Evolutionary conservation across 2,888 invertebrate genomes (phyloP), one percentile per base, ranked within the genome.

Genomic region (Drosophila mimetica): DNA sequence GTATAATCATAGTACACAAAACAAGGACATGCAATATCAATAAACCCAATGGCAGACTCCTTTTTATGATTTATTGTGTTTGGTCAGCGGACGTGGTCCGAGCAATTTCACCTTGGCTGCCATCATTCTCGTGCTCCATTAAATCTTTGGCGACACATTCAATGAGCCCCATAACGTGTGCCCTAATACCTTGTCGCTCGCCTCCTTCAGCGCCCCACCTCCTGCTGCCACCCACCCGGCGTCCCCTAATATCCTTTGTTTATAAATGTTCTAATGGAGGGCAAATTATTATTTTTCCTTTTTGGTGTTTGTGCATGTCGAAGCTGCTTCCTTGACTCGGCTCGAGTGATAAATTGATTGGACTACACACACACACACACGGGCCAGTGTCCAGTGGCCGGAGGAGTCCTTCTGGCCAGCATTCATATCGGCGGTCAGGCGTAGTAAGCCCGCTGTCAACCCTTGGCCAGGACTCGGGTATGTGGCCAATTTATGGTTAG

Each of bases 261-360:
- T 89, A 89, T 88, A 89, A 88, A 88, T 89, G 85, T 71, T 74
- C 76, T 81, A 89, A 84, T 86, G 76, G 73, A 73, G 74, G 79
- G 53, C 70, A 75, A 89, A 79, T 77, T 75, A 86, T 86, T 76
- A 78, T 75, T 76, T 75, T 77, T 77, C 71, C 55, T 42, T 34
- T 65, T 42, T 41, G 61, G 48, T 70, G 71, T 70, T 67, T 69
- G 58, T 70, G 70, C 48, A 51, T 60, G 48, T 57, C 44, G 47
- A 58, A 48, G 48, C 71, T 67, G 71, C 48, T 71, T 65, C 73
- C 71, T 72, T 50, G 73, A 48, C 53, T 72, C 65, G 25, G 65
- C 75, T 77, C 75, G 78, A 88, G 89, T 88, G 89, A 88, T 88
- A 89, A 89, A 88, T 88, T 89, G 88, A 88, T 89, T 88, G 86